Base-by-base conservation (phyloP, 1,140 invertebrate genomes). In the Ips nitidus region DNA sequence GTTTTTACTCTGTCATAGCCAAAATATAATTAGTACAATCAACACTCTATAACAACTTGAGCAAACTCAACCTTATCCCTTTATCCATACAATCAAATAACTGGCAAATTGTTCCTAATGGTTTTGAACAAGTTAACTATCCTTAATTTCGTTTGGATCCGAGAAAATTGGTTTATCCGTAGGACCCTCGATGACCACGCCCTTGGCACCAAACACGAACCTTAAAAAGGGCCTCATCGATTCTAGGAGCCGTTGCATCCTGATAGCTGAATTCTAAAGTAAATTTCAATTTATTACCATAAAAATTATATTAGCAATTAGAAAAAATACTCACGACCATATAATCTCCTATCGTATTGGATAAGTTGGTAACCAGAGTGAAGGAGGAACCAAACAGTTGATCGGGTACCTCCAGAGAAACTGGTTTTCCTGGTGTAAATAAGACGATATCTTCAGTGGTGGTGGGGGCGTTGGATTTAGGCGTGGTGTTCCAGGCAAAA, bases 351-450 rank as follows among this genome's bases (percentile, higher is more conserved):
- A 90, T 74, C 40, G 88, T 80, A 80, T 89, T 87, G 75, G 88
- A 91, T 71, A 90, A 79, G 69, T 86, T 86, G 57, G 90, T 90
- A 45, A 91, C 80, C n/a, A 90, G 80, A 60, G 84, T 85, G 79
- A 91, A 90, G 73, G 88, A 88, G 8, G 86, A 85, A 55, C 87
- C 88, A 76, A 92, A 89, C 59, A 90, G 80, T 75, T 81, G 81
- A 52, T 86, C 82, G 50, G 90, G 90, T 67, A 91, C 80, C 66
- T 91, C 87, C 75, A 88, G 75, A 3, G 84, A 84, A 3, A 83
- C 83, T 3, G 78, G 74, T 74, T 83, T 86, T 76, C 83, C 85
- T 72, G 89, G 84, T 76, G 90, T 86, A 80, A 91, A 90, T 70
- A 86, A 85, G 4, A 89, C 86, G 58, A 88, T 88, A 71, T 89